Conservation (phyloP, 1,140 invertebrate genomes). For the Papilio helenus region DNA sequence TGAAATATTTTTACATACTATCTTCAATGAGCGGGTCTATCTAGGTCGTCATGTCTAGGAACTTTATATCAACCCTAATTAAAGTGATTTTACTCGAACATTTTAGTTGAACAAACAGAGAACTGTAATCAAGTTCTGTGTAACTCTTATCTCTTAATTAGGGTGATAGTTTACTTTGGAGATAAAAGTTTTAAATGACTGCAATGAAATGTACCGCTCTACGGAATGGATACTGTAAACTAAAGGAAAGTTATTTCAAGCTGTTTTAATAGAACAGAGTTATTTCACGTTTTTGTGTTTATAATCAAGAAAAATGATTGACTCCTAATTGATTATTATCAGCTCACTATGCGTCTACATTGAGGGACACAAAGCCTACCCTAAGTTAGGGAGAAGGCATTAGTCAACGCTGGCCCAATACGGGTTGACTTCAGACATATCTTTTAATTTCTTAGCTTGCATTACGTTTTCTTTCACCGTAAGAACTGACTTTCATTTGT, state of each 20-base stretch:
- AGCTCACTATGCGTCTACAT: no score
- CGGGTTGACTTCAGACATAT: no score
- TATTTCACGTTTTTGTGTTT: not conserved
- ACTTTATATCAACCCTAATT: constrained; percentile 6
- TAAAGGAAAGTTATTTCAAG: not conserved
- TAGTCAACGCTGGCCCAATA: no score
- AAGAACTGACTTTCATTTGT: no score
- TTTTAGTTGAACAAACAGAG: constrained; percentile 2
- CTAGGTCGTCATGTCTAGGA: not conserved
- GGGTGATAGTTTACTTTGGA: constrained; percentile 2
- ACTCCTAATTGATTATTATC: not conserved
- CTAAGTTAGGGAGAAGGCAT: no score
- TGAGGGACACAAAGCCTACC: no score
- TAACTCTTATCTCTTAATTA: constrained; percentile 30
- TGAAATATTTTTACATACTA: no score
- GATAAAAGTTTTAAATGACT: constrained; percentile 26
- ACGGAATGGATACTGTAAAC: not conserved
- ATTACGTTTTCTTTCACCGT: no score
- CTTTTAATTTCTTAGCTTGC: no score
- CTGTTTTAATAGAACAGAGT: not conserved
- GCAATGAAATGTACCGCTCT: not conserved
- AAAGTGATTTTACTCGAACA: constrained; percentile 7
- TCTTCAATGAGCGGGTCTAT: not conserved
- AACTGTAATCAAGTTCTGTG: not conserved
- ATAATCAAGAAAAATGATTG: no score